Evolutionary conservation across 1,140 invertebrate genomes (phyloP), one percentile per base, ranked within the genome.

Genomic region (Planococcus citri): DNA sequence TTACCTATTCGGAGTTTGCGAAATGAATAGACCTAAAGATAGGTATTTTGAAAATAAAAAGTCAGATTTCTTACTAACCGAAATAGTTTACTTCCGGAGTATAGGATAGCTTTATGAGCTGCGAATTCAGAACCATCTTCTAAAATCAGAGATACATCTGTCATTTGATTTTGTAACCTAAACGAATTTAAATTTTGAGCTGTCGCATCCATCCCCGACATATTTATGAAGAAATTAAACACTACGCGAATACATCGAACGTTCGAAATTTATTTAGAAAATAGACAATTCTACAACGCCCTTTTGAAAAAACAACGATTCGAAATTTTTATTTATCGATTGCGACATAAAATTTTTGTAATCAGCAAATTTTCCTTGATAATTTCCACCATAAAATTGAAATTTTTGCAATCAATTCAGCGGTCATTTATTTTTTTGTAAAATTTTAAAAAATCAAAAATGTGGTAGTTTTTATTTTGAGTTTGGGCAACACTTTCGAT

Each of bases 131-230:
- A 51, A 51, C 41, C 41, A 51, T 51, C 41, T 51, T 51, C 41
- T 51, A 51, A 51, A 51, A 51, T 20, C 2, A 51, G 41, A 14
- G 6, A 9, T 51, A 51, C 41, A 51, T 51, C 41, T 6, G 41
- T 51, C 41, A 51, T 51, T 51, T 51, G 41, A 51, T 51, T 51
- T 51, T 51, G 41, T 51, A 51, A 51, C 17, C 41, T 51, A 17
- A 51, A 51, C 17, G 41, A 51, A n/a, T 51, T 51, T 51, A 51
- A 51, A 51, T 51, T 51, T 51, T 51, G 41, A 51, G 41, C 41
- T 9, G 41, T 51, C 17, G 17, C 17, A 51, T 51, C 41, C 41
- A 51, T 51, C 17, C 41, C 41, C 41, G n/a, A n/a, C n/a, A n/a
- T n/a, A 51, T 51, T 33, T 33, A 33, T 33, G 3, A 33, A 33